Conservation (phyloP, 2,797 vertebrate species). For the Babyrousa celebensis region DNA sequence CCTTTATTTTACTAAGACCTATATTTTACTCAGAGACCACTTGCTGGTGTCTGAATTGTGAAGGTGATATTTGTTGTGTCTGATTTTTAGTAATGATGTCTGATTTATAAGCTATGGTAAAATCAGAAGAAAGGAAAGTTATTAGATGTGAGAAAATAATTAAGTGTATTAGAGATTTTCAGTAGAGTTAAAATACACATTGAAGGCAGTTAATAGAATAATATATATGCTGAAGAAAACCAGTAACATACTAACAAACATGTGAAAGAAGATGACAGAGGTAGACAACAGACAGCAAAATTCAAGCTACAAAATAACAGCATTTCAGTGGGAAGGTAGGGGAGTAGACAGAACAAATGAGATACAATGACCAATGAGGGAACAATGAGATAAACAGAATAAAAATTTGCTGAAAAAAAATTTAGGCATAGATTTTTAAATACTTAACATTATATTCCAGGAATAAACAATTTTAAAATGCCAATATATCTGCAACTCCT, state of each 20-base stretch:
- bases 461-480: background rate
- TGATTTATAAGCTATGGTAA: background rate
- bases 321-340: background rate
- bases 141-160: background rate
- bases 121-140: background rate
- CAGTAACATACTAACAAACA: background rate
- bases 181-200: conserved; percentile 8
- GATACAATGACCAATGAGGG: background rate
- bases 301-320: background rate
- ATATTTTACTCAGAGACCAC: background rate
- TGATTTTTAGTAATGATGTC: background rate
- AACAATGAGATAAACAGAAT: background rate
- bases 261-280: background rate
- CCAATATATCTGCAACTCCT: background rate
- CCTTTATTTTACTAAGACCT: background rate
- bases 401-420: conserved; percentile 52
- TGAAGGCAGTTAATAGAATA: background rate
- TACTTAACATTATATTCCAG: conserved; percentile 14
- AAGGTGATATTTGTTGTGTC: background rate
- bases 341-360: background rate
- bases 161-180: background rate
- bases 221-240: background rate
- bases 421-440: background rate
- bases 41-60: background rate
- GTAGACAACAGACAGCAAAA: conserved; percentile 8